Evolutionary conservation across 2,797 vertebrate genomes (phyloP).

Genomic region (Pampus argenteus): DNA sequence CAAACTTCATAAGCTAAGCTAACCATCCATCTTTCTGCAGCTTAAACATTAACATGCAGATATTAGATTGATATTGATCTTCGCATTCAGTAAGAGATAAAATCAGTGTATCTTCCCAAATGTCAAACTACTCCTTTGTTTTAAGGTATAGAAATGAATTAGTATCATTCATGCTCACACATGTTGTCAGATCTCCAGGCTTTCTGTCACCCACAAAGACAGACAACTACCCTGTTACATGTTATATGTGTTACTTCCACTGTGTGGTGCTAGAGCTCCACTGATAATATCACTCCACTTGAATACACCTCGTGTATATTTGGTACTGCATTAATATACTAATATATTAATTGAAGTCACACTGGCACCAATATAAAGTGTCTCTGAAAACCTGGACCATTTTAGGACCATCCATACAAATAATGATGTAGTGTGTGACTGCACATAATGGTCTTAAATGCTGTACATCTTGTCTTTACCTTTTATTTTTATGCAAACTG

Average conservation of each 20-base stretch:
- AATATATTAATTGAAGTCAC: not conserved
- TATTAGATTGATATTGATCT: too few relatives aligned
- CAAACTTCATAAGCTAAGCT: too few relatives aligned
- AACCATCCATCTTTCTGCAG: too few relatives aligned
- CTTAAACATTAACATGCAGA: too few relatives aligned
- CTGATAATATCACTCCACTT: not conserved
- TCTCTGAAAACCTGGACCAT: too few relatives aligned
- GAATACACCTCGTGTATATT: not conserved
- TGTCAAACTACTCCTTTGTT: too few relatives aligned
- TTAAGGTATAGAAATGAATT: not conserved
- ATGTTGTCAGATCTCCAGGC: not conserved
- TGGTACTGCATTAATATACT: not conserved
- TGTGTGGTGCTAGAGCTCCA: constrained; percentile 1
- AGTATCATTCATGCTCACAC: not conserved
- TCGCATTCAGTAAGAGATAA: too few relatives aligned
- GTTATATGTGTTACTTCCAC: constrained; percentile 1
- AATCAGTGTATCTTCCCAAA: too few relatives aligned
- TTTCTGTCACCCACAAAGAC: not conserved
- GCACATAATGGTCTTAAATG: not conserved
- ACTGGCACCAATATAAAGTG: not conserved
- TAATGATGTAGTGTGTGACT: not conserved
- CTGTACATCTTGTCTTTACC: too few relatives aligned
- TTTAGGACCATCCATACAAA: not conserved
- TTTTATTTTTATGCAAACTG: not conserved
- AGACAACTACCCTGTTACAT: not conserved